phyloP scores from a whole-genome alignment of 2,113 vertebrate genomes.

The Danio rerio region GRCz12tu NC_133195.1:29503501-29504000 shows the following conservation, averaged over 20 bases:
- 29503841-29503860: constrained; percentile 1
- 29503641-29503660: no score
- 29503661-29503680: neutral
- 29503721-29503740: neutral
- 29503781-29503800: neutral
- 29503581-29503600: no score
- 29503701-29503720: no score
- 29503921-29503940: constrained; percentile 23
- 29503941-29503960: neutral
- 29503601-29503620: no score
- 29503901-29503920: neutral
- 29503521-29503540: no score
- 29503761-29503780: neutral
- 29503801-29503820: neutral
- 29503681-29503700: neutral
- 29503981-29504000: constrained; percentile 27
- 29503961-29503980: constrained; percentile 24
- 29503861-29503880: constrained; percentile 33
- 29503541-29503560: no score
- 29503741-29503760: neutral
- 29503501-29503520: no score
- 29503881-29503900: constrained; percentile 15
- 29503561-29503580: no score
- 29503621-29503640: no score
- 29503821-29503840: constrained; percentile 16